Base-by-base conservation (phyloP, 2,888 invertebrate species). In the Chymomyza amoena region DNA sequence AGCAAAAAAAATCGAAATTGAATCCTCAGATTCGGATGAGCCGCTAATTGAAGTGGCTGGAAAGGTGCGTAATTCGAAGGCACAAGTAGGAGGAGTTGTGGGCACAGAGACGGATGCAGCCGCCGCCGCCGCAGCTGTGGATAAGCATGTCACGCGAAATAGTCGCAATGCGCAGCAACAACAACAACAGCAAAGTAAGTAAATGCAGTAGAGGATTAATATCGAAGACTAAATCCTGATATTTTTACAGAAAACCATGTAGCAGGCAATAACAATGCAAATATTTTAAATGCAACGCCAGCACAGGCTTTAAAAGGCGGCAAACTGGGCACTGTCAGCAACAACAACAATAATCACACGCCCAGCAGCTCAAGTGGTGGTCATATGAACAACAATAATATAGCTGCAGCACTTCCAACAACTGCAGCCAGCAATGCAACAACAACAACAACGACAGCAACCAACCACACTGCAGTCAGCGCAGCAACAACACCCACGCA, bases 21-120 rank as follows among this genome's bases (percentile, higher is more conserved):
- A 96, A 82, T 94, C 94, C 69, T 96, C 96, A 64, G 96, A 96
- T 88, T 95, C 95, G 76, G 96, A 96, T 90, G 96, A 96, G 91
- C 96, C 96, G 68, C 92, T 96, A 70, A 95, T 95, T 77, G 95
- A 95, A 86, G 92, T 94, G 64, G 93, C 93, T 16, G 94, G 95
- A 81, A 91, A 96, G 92, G 94, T 95, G 91, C 92, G 95, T 64
- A 90, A 87, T 68, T 91, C 91, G 0, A 91, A 91, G 78, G 82
- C 78, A 7, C 81, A 76, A 28, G 79, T 82, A 18, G 20, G 28
- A 18, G 20, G 28, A 4, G n/a, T 28, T 45, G 69, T 64, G 15
- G 54, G 68, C 32, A 54, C 64, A 2, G 64, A 52, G 18, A 73
- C 72, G 61, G 69, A 52, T 66, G 74, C 72, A 39, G 59, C 72